phyloP scores from a whole-genome alignment of 2,888 invertebrate species.

The Zhengitettix transpicula region DNA sequence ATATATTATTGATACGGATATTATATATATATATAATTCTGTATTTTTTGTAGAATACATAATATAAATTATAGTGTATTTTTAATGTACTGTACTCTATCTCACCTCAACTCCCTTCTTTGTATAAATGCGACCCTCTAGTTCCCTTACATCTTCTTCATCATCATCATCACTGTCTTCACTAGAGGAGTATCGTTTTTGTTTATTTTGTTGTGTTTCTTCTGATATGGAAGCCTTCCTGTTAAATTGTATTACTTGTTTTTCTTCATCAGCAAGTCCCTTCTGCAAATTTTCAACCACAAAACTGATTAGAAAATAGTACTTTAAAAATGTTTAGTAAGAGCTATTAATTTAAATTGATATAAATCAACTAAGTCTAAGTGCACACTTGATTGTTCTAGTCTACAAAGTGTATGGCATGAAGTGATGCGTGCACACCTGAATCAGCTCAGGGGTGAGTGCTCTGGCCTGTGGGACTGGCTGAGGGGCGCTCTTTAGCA shows the following conservation, averaged over 20 bases:
- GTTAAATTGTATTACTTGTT: constrained; percentile 10
- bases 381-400: no score
- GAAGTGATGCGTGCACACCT: constrained; percentile 19
- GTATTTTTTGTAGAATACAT: neutral
- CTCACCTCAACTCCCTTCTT: constrained; percentile 55
- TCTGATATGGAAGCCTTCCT: constrained; percentile 18
- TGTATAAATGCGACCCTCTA: constrained; percentile 65
- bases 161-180: constrained; percentile 42
- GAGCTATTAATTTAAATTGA: no score
- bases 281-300: constrained; percentile 7
- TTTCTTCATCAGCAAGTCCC: constrained; percentile 3
- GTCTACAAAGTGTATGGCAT: no score
- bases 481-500: constrained; percentile 17
- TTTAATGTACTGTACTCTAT: neutral
- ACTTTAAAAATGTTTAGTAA: no score
- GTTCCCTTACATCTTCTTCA: constrained; percentile 57
- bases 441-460: constrained; percentile 28
- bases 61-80: neutral
- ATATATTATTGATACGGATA: neutral
- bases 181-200: constrained; percentile 28
- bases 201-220: constrained; percentile 17
- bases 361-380: no score
- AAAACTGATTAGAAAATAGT: neutral
- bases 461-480: constrained; percentile 21
- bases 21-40: neutral